phyloP scores from a whole-genome alignment of 2,113 vertebrate species.

The Tragelaphus imberbis region DNA sequence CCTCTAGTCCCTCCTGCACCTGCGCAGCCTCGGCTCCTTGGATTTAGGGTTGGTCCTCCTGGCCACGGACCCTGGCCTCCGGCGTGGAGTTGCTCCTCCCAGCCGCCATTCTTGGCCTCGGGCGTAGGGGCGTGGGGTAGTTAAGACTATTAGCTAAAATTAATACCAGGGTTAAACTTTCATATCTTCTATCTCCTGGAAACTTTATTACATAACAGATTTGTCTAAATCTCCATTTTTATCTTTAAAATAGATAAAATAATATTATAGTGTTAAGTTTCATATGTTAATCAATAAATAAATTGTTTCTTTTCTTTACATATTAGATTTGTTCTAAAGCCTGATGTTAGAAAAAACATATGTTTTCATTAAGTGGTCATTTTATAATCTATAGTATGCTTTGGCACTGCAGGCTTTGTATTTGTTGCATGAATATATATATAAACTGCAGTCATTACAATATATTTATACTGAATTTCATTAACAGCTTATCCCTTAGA shows the following conservation, averaged over 20 bases:
- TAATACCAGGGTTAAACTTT: background rate
- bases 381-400: background rate
- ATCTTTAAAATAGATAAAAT: background rate
- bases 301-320: background rate
- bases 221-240: background rate
- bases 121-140: no score
- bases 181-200: background rate
- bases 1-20: no score
- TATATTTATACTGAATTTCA: background rate
- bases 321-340: background rate
- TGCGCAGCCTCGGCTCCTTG: no score
- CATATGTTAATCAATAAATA: background rate
- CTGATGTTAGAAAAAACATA: background rate
- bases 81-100: no score
- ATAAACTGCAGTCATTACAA: background rate
- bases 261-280: background rate
- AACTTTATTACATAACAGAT: background rate
- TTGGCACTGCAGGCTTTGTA: background rate
- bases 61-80: no score
- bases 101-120: no score
- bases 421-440: background rate
- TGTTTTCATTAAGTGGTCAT: background rate
- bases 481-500: background rate
- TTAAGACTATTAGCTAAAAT: background rate
- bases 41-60: no score